Evolutionary conservation across 2,797 vertebrate species (phyloP).

Genomic region (Gobionotothen gibberifrons): DNA sequence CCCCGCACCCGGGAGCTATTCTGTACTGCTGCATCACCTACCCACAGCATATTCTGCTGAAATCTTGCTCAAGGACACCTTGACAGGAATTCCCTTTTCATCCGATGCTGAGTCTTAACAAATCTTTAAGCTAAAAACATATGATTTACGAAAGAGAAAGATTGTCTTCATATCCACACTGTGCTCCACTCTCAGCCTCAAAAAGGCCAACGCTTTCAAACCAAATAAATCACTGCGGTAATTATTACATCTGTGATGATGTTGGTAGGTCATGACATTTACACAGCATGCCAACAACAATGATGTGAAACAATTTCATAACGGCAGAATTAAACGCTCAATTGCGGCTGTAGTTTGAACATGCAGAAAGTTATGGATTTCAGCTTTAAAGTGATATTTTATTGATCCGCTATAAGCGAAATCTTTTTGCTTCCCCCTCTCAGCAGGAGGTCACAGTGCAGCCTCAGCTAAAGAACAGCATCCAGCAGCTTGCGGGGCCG

Average conservation of each 20-base stretch:
- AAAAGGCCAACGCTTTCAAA: constrained; percentile 36
- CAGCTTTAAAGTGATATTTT: constrained; percentile 42
- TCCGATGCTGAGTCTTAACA: background rate
- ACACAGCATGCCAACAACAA: constrained; percentile 8
- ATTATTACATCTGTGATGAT: constrained; percentile 42
- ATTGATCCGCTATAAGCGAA: constrained; percentile 48
- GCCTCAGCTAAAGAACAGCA: constrained; percentile 42
- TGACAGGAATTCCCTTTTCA: constrained; percentile 26
- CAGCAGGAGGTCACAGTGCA: constrained; percentile 26
- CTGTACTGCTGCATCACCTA: constrained; percentile 6
- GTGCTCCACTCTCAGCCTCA: constrained; percentile 1
- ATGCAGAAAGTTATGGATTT: constrained; percentile 33
- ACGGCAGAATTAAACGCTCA: constrained; percentile 18
- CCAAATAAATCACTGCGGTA: constrained; percentile 37
- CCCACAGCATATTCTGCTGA: background rate
- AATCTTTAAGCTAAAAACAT: background rate
- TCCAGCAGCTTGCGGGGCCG: constrained; percentile 19
- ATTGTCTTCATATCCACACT: background rate
- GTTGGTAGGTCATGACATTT: constrained; percentile 43
- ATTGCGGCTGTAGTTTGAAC: constrained; percentile 9
- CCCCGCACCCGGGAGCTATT: background rate
- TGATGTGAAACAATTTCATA: constrained; percentile 25
- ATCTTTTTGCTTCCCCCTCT: constrained; percentile 13
- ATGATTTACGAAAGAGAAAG: background rate
- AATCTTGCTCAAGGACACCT: constrained; percentile 50